Evolutionary conservation across 2,888 invertebrate genomes (phyloP), one percentile per base, ranked within the genome.

Genomic region (Parelbella ahira): DNA sequence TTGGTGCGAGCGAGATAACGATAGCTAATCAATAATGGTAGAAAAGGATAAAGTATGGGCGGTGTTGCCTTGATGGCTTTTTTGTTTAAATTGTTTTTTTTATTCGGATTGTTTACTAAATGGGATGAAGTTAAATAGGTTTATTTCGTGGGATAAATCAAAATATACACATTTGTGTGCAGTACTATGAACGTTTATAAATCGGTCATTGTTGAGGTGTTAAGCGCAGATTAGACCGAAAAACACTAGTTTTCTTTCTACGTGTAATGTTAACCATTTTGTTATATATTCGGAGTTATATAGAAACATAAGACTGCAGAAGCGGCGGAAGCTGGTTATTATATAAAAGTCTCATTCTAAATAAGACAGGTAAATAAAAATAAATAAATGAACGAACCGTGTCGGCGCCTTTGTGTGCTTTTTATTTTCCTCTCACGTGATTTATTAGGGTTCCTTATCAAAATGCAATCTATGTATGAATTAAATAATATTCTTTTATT

Each of bases 21-120:
- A 45, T 52, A 63, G 66, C 59, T 63, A 75, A 78, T 78, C 76
- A 51, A 21, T 11, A 7, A 54, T 19, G 73, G 56, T 58, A 62
- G 71, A 81, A 38, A 21, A 63, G 47, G 74, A 70, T 1, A 20
- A 50, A 8, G 2, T 8, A 18, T 42, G 72, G 75, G 56, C 54
- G 59, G 60, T 48, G 49, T 66, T 58, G 61, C 66, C 72, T 71
- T 69, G 67, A 72, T 77, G 71, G 74, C 60, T 66, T 58, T 62
- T 60, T 47, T 51, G 32, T 53, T 57, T 45, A 44, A 32, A 41
- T 41, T 20, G 27, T 27, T 19, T 41, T 33, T 19, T 19, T 12
- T 19, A 18, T 19, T 37, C 0, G 12, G 21, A 30, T 18, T 39
- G 38, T 24, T 38, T 39, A 39, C 24, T 30, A 19, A 27, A 11